phyloP scores from a whole-genome alignment of 2,113 vertebrate genomes.

The Ailurus styani region DNA sequence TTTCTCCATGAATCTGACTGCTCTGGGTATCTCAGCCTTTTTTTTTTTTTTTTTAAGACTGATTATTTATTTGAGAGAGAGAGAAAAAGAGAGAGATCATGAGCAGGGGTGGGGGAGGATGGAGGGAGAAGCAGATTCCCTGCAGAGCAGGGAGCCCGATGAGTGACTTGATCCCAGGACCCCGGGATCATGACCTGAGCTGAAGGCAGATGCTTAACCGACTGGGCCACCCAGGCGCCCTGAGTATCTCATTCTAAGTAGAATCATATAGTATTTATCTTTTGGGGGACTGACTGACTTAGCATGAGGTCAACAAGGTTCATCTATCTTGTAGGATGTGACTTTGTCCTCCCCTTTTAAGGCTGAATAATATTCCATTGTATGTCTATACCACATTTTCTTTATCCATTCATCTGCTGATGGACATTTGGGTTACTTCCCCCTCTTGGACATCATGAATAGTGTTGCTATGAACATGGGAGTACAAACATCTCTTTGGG shows the following conservation, averaged over 20 bases:
- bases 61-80: no score
- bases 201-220: no score
- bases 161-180: no score
- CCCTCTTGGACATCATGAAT: neutral
- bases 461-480: neutral
- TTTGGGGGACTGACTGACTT: neutral
- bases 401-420: neutral
- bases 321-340: neutral
- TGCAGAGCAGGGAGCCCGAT: no score
- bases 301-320: neutral
- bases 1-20: neutral
- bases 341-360: neutral
- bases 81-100: no score
- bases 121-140: no score
- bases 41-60: no score
- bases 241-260: neutral
- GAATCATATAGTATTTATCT: neutral
- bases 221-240: no score
- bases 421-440: neutral
- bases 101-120: no score
- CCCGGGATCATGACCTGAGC: no score
- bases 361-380: neutral
- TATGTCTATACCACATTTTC: neutral
- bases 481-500: neutral
- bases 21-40: no score